phyloP scores from a whole-genome alignment of 2,888 invertebrate species.

The Cheilosia vernalis region DNA sequence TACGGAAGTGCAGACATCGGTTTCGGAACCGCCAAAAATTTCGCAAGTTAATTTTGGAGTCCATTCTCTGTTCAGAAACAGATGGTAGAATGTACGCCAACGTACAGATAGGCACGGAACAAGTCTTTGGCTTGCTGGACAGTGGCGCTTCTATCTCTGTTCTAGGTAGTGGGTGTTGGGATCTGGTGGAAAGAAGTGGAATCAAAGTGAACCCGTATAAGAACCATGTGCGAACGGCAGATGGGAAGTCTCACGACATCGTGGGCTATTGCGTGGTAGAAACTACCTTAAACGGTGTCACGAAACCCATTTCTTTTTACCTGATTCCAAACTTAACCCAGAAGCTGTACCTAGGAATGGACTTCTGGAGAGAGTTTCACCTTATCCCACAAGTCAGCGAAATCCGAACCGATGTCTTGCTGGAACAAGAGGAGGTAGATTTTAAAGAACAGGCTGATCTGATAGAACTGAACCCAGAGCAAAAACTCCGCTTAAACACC shows the following conservation, averaged over 20 bases:
- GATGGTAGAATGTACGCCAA: slow-evolving; percentile 1
- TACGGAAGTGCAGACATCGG: background rate
- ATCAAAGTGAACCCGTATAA: no score
- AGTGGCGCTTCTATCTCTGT: background rate
- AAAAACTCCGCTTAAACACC: background rate
- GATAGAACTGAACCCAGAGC: background rate
- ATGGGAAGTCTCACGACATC: background rate
- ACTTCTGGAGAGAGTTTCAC: background rate
- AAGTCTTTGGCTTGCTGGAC: background rate
- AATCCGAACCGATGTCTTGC: background rate
- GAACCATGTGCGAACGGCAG: background rate
- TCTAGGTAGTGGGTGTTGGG: no score
- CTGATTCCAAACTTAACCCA: slow-evolving; percentile 1
- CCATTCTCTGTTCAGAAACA: background rate
- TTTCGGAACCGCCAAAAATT: background rate
- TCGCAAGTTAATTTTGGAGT: background rate
- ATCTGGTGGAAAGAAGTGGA: no score
- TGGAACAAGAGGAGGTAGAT: no score
- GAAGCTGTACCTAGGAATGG: background rate
- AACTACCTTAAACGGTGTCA: background rate
- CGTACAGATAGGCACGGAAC: background rate
- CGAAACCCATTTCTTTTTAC: slow-evolving; percentile 5
- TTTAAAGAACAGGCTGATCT: background rate
- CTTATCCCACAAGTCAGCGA: background rate
- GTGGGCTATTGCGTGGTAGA: background rate